Evolutionary conservation across 2,888 invertebrate genomes (phyloP).

Genomic region (Nebria brevicollis): DNA sequence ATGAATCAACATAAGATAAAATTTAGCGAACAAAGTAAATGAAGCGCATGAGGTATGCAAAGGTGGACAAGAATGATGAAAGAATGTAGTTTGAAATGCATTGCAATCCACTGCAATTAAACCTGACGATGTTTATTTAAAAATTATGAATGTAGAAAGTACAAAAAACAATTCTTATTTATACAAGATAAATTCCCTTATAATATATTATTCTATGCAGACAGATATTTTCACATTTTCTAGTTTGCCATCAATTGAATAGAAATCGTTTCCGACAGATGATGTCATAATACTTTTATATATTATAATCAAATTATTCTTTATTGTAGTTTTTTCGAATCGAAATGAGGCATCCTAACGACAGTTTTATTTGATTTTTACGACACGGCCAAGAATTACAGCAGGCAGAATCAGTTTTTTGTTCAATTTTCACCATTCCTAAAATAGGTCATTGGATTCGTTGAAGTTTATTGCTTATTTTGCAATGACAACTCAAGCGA

Average conservation of each 20-base stretch:
- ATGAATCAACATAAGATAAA: not conserved
- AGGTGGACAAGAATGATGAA: not conserved
- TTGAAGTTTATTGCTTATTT: not conserved
- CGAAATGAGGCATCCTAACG: slow-evolving; percentile 16
- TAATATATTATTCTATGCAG: too few species aligned
- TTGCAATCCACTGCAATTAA: too few species aligned
- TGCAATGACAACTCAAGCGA: not conserved
- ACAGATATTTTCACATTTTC: not conserved
- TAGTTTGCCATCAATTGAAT: not conserved
- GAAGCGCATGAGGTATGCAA: not conserved
- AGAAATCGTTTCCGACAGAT: not conserved
- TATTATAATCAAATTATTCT: slow-evolving; percentile 21
- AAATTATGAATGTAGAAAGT: too few species aligned
- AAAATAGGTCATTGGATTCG: not conserved
- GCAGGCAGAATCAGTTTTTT: not conserved
- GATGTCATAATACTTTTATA: slow-evolving; percentile 19
- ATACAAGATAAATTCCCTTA: too few species aligned
- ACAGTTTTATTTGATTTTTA: slow-evolving; percentile 15
- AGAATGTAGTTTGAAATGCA: not conserved
- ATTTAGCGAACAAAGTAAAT: not conserved
- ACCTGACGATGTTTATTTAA: too few species aligned
- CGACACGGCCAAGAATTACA: not conserved
- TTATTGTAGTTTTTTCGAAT: slow-evolving; percentile 13
- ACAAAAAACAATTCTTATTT: too few species aligned
- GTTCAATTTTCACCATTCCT: not conserved